These are phyloP conservation scores for Eristalis intricaria DNA, from an alignment of 2,888 invertebrate genomes.

Conservation along the genomic window DNA sequence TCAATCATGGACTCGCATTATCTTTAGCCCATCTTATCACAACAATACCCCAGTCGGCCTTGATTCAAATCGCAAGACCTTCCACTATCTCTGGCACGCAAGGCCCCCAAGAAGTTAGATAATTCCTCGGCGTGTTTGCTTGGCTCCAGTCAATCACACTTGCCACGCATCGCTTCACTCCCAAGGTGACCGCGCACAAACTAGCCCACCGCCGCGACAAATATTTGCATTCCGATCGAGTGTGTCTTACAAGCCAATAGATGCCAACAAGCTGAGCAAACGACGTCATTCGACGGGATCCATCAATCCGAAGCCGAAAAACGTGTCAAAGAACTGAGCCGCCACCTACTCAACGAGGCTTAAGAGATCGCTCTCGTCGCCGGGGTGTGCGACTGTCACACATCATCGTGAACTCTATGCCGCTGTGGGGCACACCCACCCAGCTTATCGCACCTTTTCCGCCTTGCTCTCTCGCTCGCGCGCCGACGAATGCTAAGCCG, in stretches of 20 bases:
- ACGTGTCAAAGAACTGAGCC: slow-evolving; percentile 1
- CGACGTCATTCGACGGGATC: not conserved
- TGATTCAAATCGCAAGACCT: not conserved
- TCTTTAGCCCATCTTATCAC: not conserved
- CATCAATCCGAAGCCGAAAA: not conserved
- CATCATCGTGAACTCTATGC: slow-evolving; percentile 22
- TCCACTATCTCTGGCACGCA: not conserved
- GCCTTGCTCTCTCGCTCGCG: not conserved
- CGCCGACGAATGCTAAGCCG: slow-evolving; percentile 27
- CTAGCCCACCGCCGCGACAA: not conserved
- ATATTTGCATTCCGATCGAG: slow-evolving; percentile 23
- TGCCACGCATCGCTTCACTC: not conserved
- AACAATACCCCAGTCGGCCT: not conserved
- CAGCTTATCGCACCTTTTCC: slow-evolving; percentile 38
- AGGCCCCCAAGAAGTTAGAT: slow-evolving; percentile 7
- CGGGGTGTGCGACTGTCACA: slow-evolving; percentile 33
- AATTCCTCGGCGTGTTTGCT: slow-evolving; percentile 32
- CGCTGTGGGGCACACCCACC: slow-evolving; percentile 21
- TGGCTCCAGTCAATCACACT: slow-evolving; percentile 14
- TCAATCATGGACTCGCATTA: not conserved
- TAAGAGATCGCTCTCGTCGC: slow-evolving; percentile 7
- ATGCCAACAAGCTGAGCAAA: not conserved
- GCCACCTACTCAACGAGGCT: slow-evolving; percentile 30
- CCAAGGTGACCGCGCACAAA: slow-evolving; percentile 10
- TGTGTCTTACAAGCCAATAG: slow-evolving; percentile 6